phyloP scores from a whole-genome alignment of 2,888 invertebrate genomes.

The Brachypalpus laphriformis region DNA sequence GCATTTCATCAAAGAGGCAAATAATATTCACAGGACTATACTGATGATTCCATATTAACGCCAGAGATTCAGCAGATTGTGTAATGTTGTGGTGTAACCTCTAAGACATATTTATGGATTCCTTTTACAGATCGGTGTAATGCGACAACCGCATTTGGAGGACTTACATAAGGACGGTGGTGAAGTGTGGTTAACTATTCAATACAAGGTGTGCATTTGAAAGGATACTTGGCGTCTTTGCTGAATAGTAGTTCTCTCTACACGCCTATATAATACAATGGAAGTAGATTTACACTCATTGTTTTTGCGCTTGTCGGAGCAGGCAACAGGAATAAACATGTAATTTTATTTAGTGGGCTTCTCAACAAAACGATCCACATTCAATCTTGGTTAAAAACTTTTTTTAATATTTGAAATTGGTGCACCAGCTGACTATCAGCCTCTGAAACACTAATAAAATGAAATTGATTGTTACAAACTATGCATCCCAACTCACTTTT shows the following conservation, averaged over 20 bases:
- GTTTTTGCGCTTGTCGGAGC: background rate
- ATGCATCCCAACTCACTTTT: too few species aligned
- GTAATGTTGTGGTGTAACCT: background rate
- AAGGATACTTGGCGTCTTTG: background rate
- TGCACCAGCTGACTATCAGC: too few species aligned
- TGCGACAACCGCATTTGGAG: background rate
- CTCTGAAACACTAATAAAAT: too few species aligned
- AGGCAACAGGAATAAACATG: too few species aligned
- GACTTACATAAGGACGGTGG: background rate
- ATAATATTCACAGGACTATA: background rate
- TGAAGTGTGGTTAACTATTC: background rate
- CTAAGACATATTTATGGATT: background rate
- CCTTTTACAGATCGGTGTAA: background rate
- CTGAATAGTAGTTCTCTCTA: background rate
- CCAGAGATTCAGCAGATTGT: background rate
- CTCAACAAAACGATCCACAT: too few species aligned
- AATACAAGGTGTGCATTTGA: background rate
- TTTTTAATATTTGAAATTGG: too few species aligned
- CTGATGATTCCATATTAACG: background rate
- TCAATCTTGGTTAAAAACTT: too few species aligned
- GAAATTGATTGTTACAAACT: too few species aligned
- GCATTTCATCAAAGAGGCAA: background rate
- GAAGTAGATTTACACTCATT: background rate
- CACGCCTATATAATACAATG: too few species aligned
- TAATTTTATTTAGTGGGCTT: too few species aligned